These are phyloP conservation scores for Hucho hucho DNA, from an alignment of 2,113 vertebrate genomes.

Conservation along the genomic window DNA sequence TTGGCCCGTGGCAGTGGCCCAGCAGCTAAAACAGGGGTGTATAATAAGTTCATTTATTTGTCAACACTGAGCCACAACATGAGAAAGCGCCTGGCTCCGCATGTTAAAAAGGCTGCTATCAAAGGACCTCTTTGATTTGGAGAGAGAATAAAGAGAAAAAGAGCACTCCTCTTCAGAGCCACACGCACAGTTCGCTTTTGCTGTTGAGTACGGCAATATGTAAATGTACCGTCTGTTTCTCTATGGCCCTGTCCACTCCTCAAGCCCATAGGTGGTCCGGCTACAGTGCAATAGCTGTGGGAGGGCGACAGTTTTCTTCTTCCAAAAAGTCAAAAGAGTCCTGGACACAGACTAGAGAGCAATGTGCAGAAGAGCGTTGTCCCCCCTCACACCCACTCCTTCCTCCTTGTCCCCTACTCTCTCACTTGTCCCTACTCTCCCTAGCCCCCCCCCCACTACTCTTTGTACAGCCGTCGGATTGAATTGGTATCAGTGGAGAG, in stretches of 20 bases:
- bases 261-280: constrained; percentile 82
- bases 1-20: constrained; percentile 61
- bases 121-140: constrained; percentile 69
- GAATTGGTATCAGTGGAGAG: constrained; percentile 80
- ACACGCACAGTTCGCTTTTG: constrained; percentile 78
- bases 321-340: constrained; percentile 75
- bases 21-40: constrained; percentile 67
- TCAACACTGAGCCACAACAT: constrained; percentile 74
- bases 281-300: constrained; percentile 72
- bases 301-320: constrained; percentile 77
- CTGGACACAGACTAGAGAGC: constrained; percentile 79
- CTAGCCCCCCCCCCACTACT: constrained; percentile 55
- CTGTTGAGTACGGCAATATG: constrained; percentile 87
- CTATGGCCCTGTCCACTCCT: constrained; percentile 71
- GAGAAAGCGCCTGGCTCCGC: constrained; percentile 69
- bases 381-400: constrained; percentile 65
- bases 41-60: constrained; percentile 81
- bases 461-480: constrained; percentile 80
- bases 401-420: constrained; percentile 42
- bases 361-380: constrained; percentile 74
- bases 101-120: constrained; percentile 74
- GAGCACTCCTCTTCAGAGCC: constrained; percentile 71
- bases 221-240: constrained; percentile 75
- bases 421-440: constrained; percentile 68
- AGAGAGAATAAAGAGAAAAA: constrained; percentile 49